These are phyloP conservation scores for Drosophila aldrichi DNA, from an alignment of 2,888 invertebrate species.

Conservation along the genomic window DNA sequence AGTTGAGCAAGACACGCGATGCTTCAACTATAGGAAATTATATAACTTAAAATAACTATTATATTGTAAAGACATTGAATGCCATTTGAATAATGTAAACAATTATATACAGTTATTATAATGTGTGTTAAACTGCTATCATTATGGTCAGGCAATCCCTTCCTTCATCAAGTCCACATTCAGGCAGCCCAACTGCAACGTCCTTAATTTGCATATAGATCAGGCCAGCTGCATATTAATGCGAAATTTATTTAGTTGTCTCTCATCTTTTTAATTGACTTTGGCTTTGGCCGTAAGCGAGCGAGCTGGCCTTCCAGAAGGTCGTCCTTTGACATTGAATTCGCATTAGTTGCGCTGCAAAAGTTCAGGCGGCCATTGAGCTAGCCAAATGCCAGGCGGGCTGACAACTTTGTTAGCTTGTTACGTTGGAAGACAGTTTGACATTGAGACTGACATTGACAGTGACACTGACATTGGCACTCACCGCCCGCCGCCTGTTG, in stretches of 20 bases:
- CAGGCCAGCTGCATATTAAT: slow-evolving; percentile 61
- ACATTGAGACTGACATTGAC: slow-evolving; percentile 68
- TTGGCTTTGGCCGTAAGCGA: slow-evolving; percentile 40
- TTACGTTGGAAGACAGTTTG: slow-evolving; percentile 62
- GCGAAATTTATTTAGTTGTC: slow-evolving; percentile 60
- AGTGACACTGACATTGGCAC: slow-evolving; percentile 51
- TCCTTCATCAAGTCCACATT: not conserved
- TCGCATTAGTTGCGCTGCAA: slow-evolving; percentile 71
- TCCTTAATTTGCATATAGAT: slow-evolving; percentile 46
- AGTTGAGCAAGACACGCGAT: slow-evolving; percentile 20
- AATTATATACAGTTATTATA: not conserved
- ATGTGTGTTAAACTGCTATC: not conserved
- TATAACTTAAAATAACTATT: not conserved
- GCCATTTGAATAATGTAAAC: no score
- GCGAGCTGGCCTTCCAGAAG: slow-evolving; percentile 32
- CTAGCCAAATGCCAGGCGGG: slow-evolving; percentile 35
- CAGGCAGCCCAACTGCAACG: slow-evolving; percentile 23
- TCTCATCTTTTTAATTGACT: slow-evolving; percentile 70
- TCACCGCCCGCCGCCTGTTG: not conserved
- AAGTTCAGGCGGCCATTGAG: slow-evolving; percentile 70
- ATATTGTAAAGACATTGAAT: no score
- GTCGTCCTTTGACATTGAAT: slow-evolving; percentile 69
- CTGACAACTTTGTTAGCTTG: slow-evolving; percentile 48
- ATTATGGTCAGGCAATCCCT: not conserved
- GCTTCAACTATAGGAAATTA: slow-evolving; percentile 1